Conservation (phyloP, 2,113 vertebrate species). For the Mesoclemmys tuberculata region DNA sequence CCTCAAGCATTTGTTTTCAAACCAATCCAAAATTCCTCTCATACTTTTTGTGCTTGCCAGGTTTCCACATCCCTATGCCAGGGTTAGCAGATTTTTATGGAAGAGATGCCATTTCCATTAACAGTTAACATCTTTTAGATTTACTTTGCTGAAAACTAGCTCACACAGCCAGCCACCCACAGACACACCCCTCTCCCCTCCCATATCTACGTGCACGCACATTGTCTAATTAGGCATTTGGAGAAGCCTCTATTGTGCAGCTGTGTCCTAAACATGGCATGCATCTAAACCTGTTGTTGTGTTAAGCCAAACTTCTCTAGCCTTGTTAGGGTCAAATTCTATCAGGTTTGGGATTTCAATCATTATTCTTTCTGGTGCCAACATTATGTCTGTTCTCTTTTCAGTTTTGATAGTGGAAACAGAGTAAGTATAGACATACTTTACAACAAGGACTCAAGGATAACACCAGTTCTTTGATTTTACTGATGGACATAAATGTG, state of each 20-base stretch:
- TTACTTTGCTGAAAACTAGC: background rate
- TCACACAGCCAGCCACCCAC: background rate
- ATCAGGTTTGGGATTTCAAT: constrained; percentile 28
- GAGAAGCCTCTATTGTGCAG: constrained; percentile 7
- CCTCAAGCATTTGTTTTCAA: background rate
- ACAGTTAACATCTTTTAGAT: background rate
- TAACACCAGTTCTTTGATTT: constrained; percentile 56
- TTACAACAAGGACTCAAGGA: constrained; percentile 34
- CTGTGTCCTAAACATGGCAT: background rate
- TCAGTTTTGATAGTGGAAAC: constrained; percentile 56
- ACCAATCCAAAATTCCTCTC: constrained; percentile 6
- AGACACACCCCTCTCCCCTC: background rate
- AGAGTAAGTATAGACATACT: constrained; percentile 20
- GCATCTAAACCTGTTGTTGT: constrained; percentile 31
- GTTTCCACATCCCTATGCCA: background rate
- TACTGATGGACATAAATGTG: constrained; percentile 54
- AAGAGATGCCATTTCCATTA: background rate
- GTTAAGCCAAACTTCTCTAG: constrained; percentile 58
- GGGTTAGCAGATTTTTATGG: background rate
- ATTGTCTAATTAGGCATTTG: background rate
- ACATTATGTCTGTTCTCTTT: constrained; percentile 38
- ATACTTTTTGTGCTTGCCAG: fast-evolving
- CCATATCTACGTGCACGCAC: background rate
- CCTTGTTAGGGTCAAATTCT: constrained; percentile 54
- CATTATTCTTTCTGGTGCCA: constrained; percentile 35